phyloP scores from a whole-genome alignment of 2,797 vertebrate genomes.

The Semaprochilodus insignis region DNA sequence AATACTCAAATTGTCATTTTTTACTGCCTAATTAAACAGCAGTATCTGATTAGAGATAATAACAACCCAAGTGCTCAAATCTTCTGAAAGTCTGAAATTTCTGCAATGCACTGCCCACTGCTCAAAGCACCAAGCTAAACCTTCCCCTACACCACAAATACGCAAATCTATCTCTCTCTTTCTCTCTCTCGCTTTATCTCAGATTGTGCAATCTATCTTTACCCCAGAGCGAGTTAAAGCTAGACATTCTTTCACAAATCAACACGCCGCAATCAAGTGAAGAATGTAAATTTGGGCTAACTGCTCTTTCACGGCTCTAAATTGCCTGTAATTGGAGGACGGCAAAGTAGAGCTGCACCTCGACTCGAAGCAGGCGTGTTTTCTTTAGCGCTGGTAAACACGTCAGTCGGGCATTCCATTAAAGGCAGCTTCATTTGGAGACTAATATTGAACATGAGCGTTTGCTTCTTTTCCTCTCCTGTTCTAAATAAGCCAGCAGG shows the following conservation, averaged over 20 bases:
- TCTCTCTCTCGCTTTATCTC: conserved; percentile 40
- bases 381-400: conserved; percentile 51
- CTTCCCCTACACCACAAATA: conserved; percentile 14
- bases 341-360: conserved; percentile 45
- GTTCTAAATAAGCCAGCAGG: conserved; percentile 36
- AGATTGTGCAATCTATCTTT: conserved; percentile 61
- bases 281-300: conserved; percentile 63
- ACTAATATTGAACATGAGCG: conserved; percentile 21
- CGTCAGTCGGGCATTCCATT: conserved; percentile 21
- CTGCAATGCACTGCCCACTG: conserved; percentile 14
- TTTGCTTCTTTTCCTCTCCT: conserved; percentile 21
- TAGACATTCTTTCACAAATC: conserved; percentile 60
- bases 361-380: conserved; percentile 32
- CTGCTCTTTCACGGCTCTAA: conserved; percentile 56
- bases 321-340: conserved; percentile 60
- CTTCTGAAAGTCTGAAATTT: no score
- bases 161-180: conserved; percentile 24
- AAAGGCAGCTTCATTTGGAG: conserved; percentile 27
- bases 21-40: no score
- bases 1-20: no score
- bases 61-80: neutral
- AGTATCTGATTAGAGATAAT: neutral
- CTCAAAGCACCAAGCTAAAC: neutral
- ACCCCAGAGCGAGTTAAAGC: conserved; percentile 56
- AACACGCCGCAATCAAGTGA: conserved; percentile 63